phyloP scores from a whole-genome alignment of 2,797 vertebrate species.

The Carduelis carduelis region DNA sequence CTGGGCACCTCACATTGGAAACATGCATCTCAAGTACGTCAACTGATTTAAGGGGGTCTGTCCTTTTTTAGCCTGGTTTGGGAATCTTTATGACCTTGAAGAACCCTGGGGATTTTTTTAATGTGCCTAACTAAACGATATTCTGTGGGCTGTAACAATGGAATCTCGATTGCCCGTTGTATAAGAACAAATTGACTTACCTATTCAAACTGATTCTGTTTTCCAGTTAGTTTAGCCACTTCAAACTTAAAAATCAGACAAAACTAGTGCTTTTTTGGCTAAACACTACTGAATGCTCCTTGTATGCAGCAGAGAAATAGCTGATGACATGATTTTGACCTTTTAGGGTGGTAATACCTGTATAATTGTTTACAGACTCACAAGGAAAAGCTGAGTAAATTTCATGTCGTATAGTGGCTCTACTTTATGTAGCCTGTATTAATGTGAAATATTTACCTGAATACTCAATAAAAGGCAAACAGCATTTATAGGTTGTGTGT shows the following conservation, averaged over 20 bases:
- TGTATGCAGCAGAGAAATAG: slow-evolving; percentile 91
- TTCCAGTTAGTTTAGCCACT: slow-evolving; percentile 94
- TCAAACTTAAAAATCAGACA: slow-evolving; percentile 86
- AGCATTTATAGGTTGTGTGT: slow-evolving; percentile 76
- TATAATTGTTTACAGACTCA: slow-evolving; percentile 98
- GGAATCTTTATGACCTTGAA: slow-evolving; percentile 76
- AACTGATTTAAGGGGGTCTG: slow-evolving; percentile 86
- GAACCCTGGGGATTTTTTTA: slow-evolving; percentile 81
- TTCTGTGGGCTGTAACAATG: slow-evolving; percentile 83
- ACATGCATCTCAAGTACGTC: slow-evolving; percentile 99
- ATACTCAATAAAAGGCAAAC: slow-evolving; percentile 98
- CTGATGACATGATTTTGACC: slow-evolving; percentile 89
- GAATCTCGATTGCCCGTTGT: slow-evolving; percentile 81
- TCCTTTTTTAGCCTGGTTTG: slow-evolving; percentile 75
- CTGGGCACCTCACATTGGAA: slow-evolving; percentile 98
- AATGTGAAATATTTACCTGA: slow-evolving; percentile 99
- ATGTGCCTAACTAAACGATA: slow-evolving; percentile 91
- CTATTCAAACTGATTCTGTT: slow-evolving; percentile 89
- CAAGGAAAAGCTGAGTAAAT: slow-evolving; percentile 97
- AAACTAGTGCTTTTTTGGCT: slow-evolving; percentile 90
- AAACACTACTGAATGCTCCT: slow-evolving; percentile 89
- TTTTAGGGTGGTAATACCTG: slow-evolving; percentile 97
- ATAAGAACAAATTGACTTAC: slow-evolving; percentile 88
- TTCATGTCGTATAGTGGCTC: slow-evolving; percentile 98
- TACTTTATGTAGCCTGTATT: slow-evolving; percentile 99